Conservation (phyloP, 2,888 invertebrate species). For the Nemotelus pantherinus region DNA sequence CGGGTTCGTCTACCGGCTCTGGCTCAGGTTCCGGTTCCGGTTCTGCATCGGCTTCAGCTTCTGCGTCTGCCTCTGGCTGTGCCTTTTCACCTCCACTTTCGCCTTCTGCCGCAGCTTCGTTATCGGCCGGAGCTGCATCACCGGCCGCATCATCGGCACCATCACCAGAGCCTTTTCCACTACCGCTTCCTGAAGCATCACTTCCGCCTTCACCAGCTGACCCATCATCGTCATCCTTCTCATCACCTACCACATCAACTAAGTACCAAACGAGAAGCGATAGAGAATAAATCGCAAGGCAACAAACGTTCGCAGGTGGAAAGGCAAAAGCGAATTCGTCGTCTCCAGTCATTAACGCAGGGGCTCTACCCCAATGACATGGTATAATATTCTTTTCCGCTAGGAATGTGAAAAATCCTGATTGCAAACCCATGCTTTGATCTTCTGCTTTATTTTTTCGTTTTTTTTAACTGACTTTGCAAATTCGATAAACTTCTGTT, state of each 20-base stretch:
- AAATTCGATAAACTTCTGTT: conserved; percentile 1
- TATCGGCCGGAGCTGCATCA: not conserved
- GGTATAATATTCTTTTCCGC: conserved; percentile 39
- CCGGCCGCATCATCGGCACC: not conserved
- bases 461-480: conserved; percentile 19
- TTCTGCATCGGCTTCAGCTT: not conserved
- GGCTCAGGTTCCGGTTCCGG: not conserved
- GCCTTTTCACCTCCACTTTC: not conserved
- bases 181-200: not conserved
- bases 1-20: not conserved
- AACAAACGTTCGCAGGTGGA: conserved; percentile 29
- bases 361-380: conserved; percentile 35
- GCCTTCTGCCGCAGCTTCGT: not conserved
- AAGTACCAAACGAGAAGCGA: conserved; percentile 31
- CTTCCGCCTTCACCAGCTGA: not conserved
- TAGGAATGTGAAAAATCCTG: conserved; percentile 39
- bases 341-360: not conserved
- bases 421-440: conserved; percentile 29
- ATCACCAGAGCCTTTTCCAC: not conserved
- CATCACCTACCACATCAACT: conserved; percentile 8
- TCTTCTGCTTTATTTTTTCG: conserved; percentile 8
- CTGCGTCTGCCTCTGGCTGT: not conserved
- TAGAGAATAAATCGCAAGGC: conserved; percentile 28
- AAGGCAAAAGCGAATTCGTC: conserved; percentile 1
- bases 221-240: conserved; percentile 2